phyloP scores from a whole-genome alignment of 2,888 invertebrate species.

The Yponomeuta malinellus region DNA sequence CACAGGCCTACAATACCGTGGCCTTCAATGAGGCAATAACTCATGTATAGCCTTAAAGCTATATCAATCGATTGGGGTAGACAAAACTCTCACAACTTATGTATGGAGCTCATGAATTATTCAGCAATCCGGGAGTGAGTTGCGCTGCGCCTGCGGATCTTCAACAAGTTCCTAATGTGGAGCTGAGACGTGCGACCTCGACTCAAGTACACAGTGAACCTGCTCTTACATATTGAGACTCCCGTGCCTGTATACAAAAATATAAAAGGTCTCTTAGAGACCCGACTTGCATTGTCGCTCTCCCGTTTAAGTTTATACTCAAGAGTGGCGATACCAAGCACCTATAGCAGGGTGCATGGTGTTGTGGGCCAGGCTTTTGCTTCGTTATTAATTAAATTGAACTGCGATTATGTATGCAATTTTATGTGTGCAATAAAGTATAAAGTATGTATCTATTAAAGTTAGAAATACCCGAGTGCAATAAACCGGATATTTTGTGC shows the following conservation, averaged over 20 bases:
- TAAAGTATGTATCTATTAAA: background rate
- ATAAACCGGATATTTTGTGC: background rate
- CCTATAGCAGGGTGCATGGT: background rate
- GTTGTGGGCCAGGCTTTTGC: background rate
- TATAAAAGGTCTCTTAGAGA: background rate
- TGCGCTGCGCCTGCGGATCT: constrained; percentile 26
- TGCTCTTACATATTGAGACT: background rate
- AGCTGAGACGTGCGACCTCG: constrained; percentile 16
- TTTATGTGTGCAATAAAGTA: too few species aligned
- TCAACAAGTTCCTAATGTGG: constrained; percentile 50
- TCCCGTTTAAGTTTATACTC: background rate
- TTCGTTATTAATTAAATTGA: too few species aligned
- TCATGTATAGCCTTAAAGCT: constrained; percentile 34
- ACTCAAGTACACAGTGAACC: background rate
- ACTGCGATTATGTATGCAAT: too few species aligned
- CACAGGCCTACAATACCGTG: constrained; percentile 19
- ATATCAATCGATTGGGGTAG: constrained; percentile 42
- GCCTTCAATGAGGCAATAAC: constrained; percentile 44
- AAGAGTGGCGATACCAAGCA: background rate
- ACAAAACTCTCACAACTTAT: constrained; percentile 34
- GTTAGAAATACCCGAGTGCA: background rate
- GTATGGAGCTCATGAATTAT: constrained; percentile 46
- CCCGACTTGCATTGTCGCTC: background rate
- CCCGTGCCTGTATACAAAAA: background rate
- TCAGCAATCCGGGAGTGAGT: constrained; percentile 30